These are phyloP conservation scores for Sweltsa coloradensis DNA, from an alignment of 1,140 invertebrate genomes.

Conservation along the genomic window DNA sequence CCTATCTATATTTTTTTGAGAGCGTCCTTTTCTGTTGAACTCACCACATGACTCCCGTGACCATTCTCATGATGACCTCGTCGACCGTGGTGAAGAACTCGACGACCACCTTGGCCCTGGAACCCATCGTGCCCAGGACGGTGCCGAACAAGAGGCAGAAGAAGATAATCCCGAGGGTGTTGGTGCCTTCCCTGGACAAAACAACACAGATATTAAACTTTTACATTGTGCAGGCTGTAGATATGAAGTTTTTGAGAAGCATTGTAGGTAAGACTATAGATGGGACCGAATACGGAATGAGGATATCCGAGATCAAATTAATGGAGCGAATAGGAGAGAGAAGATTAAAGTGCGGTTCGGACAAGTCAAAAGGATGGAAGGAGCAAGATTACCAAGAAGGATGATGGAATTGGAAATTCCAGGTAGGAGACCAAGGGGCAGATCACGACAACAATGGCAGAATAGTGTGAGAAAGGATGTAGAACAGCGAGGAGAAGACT, in stretches of 20 bases:
- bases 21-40: no score
- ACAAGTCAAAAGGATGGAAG: no score
- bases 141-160: slow-evolving; percentile 80
- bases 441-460: not conserved
- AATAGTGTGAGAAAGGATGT: no score
- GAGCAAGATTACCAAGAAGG: no score
- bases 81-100: slow-evolving; percentile 76
- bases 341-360: not conserved
- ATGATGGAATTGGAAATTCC: no score
- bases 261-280: no score
- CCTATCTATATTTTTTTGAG: no score
- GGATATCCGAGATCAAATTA: not conserved
- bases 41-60: slow-evolving; percentile 80
- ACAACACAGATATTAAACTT: slow-evolving; percentile 23
- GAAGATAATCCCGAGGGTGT: slow-evolving; percentile 78
- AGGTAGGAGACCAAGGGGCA: no score
- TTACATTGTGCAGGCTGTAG: not conserved
- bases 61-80: slow-evolving; percentile 81
- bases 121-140: slow-evolving; percentile 63
- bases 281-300: not conserved
- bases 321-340: no score
- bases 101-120: slow-evolving; percentile 53
- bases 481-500: no score
- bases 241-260: no score
- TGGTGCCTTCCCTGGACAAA: slow-evolving; percentile 62